Evolutionary conservation across 2,888 invertebrate species (phyloP), one percentile per base, ranked within the genome.

Genomic region (Drosophila hamatofila): DNA sequence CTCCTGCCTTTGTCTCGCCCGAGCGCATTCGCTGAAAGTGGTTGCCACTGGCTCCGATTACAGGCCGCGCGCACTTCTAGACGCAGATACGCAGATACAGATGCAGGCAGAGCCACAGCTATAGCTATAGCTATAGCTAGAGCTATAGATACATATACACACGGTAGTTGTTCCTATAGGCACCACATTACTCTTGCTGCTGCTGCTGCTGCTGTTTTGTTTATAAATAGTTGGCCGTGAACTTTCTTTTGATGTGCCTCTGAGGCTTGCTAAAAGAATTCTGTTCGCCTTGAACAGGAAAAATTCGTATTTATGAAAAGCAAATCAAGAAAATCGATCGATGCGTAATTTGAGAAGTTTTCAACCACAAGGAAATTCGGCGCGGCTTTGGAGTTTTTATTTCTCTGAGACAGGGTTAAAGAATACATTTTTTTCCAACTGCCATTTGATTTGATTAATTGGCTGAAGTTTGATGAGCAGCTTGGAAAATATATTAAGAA

Each of bases 381-480:
- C 35, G 18, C 58, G 46, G 6, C 46, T 48, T 55, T 39, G 18
- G 4, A 1, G 8, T 18, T 49, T 56, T n/a, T 16, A 3, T 30
- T 25, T 23, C 12, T 12, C 16, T 9, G 9, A 16, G 23, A 30
- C 37, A 57, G 62, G 46, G 57, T 30, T 33, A 48, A 35, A 44
- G 27, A 44, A 52, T 46, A 6, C n/a, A 68, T n/a, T 46, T 25
- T 46, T 46, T 52, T 35, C 42, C 35, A 60, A 48, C 42, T 80
- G 70, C 58, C 65, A 72, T 79, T 83, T 68, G 48, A 48, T 78
- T 86, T 88, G 88, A 84, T 88, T 88, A 83, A 88, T 88, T 86
- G 73, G 79, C 55, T 64, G 67, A 63, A 58, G 68, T 70, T 58
- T 79, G 76, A 81, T 78, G 60, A 52, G 46, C 59, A 52, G 57